Evolutionary conservation across 2,797 vertebrate species (phyloP), one percentile per base, ranked within the genome.

Genomic region (Spinus olivaceus): DNA sequence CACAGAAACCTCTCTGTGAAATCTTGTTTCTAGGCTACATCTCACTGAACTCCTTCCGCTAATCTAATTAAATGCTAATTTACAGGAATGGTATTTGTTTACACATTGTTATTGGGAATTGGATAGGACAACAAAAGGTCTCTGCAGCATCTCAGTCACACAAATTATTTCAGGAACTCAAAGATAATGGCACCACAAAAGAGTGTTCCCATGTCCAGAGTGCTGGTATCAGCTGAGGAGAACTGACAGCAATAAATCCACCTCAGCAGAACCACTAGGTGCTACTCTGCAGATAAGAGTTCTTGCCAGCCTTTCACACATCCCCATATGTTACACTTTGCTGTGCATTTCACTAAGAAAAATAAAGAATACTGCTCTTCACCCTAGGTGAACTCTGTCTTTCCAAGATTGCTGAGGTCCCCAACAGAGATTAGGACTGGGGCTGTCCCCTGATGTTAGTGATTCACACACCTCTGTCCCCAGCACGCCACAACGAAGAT

Each of bases 41-140:
- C 28, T 81, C 46, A 13, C 74, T 41, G 28, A 72, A 88, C 19
- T 84, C 41, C 69, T 96, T 95, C 82, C 74, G 76, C 60, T 46
- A 44, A 92, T 83, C 42, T 47, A 65, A 81, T 86, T 67, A 88
- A 82, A 94, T n/a, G 65, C 22, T 91, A 77, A 87, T 94, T 96
- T 95, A 78, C 72, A 90, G 41, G 72, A 92, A 84, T 67, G 35
- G 77, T 53, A 73, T 95, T 96, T 93, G 53, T 93, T 91, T 90
- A 59, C 44, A 64, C 41, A 22, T 66, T 2, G 9, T 76, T 92
- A 30, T 80, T 82, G 72, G 67, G 8, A n/a, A 49, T 74, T 14
- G 13, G 42, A 72, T 3, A 3, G 50, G 60, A 63, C 66, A 44
- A 96, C 84, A 92, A 95, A 96, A 86, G 64, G 25, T 79, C 57